Evolutionary conservation across 2,797 vertebrate species (phyloP).

Genomic region (Melanotaenia boesemani): DNA sequence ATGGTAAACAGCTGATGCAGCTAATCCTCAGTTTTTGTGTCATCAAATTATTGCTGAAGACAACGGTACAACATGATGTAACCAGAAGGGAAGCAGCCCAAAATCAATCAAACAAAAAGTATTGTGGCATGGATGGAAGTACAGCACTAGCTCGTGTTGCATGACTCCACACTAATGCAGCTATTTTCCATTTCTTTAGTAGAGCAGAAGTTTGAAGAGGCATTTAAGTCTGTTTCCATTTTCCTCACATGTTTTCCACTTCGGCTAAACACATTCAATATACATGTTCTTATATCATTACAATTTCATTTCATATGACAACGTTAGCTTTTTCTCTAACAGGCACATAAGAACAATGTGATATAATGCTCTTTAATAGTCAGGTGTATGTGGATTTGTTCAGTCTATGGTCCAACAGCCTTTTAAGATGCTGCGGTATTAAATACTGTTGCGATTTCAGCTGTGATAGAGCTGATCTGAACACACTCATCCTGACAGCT

Average conservation of each 20-base stretch:
- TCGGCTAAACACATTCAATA: background rate
- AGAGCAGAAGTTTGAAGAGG: background rate
- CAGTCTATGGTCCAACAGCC: background rate
- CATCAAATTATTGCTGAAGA: background rate
- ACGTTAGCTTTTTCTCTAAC: background rate
- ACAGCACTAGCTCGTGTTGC: background rate
- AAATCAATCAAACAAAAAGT: background rate
- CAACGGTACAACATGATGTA: background rate
- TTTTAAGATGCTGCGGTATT: background rate
- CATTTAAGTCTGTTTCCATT: background rate
- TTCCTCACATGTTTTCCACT: background rate
- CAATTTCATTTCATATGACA: background rate
- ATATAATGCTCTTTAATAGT: background rate
- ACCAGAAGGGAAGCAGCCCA: background rate
- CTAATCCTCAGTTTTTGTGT: background rate
- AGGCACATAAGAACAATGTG: background rate
- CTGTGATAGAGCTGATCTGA: background rate
- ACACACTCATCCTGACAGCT: background rate
- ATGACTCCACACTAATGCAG: background rate
- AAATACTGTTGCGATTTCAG: background rate
- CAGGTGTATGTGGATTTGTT: background rate
- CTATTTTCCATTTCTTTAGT: constrained; percentile 2
- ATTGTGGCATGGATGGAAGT: background rate
- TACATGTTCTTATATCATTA: background rate
- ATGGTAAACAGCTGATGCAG: background rate